phyloP scores from a whole-genome alignment of 2,113 vertebrate species.

The Apodemus speciosus region DNA sequence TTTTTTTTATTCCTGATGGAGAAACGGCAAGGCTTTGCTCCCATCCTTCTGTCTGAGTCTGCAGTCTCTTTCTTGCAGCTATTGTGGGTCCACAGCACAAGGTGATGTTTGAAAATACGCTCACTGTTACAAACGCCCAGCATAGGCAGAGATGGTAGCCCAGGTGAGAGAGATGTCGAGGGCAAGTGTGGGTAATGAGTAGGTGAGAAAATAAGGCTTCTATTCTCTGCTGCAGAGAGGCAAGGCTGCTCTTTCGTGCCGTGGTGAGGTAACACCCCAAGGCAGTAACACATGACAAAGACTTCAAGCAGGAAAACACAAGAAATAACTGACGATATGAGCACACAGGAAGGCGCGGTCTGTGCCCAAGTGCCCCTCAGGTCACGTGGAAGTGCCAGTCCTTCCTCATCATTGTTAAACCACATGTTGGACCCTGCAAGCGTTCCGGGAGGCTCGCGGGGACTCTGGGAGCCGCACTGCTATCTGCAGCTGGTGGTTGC shows the following conservation, averaged over 20 bases:
- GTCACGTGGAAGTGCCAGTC: background rate
- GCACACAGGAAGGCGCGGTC: background rate
- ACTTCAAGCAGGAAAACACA: background rate
- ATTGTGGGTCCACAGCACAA: background rate
- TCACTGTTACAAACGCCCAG: background rate
- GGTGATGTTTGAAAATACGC: slow-evolving; percentile 24
- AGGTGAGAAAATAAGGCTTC: slow-evolving; percentile 2
- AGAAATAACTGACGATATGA: background rate
- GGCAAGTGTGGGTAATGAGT: background rate
- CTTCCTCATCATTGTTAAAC: background rate
- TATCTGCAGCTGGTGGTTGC: background rate
- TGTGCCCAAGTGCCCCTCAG: background rate
- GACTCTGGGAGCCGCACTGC: too few relatives aligned
- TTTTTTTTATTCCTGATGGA: background rate
- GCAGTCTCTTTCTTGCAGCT: background rate
- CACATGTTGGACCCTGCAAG: background rate
- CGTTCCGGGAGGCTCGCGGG: background rate
- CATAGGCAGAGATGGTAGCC: background rate
- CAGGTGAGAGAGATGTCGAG: background rate
- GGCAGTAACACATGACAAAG: background rate
- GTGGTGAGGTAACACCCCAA: background rate
- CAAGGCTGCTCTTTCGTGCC: background rate
- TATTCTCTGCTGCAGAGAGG: background rate
- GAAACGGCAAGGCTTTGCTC: background rate
- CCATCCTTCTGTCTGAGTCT: background rate